A percentile compares a stretch with the other conserved stretches of the same genome.
Evolutionary conservation across 1,140 invertebrate genomes (phyloP).

Genomic region (Geopemphigus sp.): DNA sequence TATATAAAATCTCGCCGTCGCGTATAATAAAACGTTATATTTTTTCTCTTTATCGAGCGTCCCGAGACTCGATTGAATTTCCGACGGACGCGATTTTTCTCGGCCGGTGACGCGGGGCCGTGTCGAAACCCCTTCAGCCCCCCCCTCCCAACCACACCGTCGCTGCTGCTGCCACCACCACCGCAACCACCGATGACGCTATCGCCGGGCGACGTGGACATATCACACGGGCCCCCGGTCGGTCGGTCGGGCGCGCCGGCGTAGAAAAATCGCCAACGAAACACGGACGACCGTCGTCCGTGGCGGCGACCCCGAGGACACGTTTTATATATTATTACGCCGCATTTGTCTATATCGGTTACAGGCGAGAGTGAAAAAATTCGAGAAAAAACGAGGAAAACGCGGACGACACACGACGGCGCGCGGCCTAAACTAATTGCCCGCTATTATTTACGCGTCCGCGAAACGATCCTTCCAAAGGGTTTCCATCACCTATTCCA

Average conservation of each 20-base stretch:
- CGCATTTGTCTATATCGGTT: conserved; percentile 44
- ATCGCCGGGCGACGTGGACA: too few species aligned
- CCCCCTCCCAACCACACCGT: too few species aligned
- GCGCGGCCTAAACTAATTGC: conserved; percentile 23
- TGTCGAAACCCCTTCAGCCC: too few species aligned
- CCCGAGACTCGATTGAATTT: conserved; percentile 2
- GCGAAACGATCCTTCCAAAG: conserved; percentile 18
- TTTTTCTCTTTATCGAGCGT: background rate
- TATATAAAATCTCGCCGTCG: too few species aligned
- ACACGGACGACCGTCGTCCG: background rate
- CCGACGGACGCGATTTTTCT: conserved; percentile 21
- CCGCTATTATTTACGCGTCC: conserved; percentile 33
- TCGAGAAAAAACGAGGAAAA: background rate
- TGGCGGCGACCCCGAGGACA: too few species aligned
- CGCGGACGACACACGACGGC: too few species aligned
- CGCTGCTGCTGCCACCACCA: too few species aligned
- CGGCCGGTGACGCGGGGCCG: background rate
- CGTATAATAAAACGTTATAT: conserved; percentile 21
- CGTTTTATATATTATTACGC: too few species aligned
- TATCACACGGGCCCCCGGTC: too few species aligned
- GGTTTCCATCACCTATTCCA: background rate
- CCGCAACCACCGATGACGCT: too few species aligned
- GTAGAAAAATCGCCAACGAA: conserved; percentile 15
- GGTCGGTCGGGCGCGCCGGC: too few species aligned
- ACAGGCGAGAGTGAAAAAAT: conserved; percentile 17